These are phyloP conservation scores for Micrasema longulum DNA, from an alignment of 1,140 invertebrate genomes.

Conservation along the genomic window DNA sequence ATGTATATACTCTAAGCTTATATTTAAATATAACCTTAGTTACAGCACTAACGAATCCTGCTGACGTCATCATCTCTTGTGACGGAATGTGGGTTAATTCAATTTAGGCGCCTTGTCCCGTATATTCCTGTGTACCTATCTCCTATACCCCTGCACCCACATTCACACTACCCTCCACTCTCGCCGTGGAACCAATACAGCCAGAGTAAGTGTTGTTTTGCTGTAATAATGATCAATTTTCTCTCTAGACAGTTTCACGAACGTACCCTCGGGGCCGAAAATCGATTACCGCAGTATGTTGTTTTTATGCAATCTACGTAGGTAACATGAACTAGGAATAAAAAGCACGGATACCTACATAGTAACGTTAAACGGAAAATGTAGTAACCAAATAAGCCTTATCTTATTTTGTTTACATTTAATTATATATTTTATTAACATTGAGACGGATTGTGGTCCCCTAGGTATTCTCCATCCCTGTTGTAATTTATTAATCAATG, in stretches of 20 bases:
- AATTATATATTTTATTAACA: too few species aligned
- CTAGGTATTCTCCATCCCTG: too few species aligned
- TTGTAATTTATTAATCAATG: too few species aligned
- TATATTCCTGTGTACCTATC: background rate
- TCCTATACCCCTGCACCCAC: background rate
- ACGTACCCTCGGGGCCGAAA: background rate
- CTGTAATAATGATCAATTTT: background rate
- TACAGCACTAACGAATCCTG: background rate
- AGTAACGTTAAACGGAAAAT: too few species aligned
- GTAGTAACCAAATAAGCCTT: too few species aligned
- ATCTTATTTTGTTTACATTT: too few species aligned
- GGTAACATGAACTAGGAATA: too few species aligned
- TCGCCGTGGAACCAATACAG: background rate
- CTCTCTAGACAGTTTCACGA: background rate
- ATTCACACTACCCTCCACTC: background rate
- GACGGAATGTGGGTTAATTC: constrained; percentile 28
- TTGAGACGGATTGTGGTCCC: too few species aligned
- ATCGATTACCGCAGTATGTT: background rate
- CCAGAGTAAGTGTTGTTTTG: background rate
- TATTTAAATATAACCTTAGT: background rate
- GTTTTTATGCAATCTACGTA: too few species aligned
- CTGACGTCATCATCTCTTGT: constrained; percentile 20
- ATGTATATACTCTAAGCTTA: background rate
- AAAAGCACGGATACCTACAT: too few species aligned
- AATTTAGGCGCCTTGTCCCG: constrained; percentile 1